Evolutionary conservation across 2,888 invertebrate genomes (phyloP), one percentile per base, ranked within the genome.

Genomic region (Cremastinae sp.): DNA sequence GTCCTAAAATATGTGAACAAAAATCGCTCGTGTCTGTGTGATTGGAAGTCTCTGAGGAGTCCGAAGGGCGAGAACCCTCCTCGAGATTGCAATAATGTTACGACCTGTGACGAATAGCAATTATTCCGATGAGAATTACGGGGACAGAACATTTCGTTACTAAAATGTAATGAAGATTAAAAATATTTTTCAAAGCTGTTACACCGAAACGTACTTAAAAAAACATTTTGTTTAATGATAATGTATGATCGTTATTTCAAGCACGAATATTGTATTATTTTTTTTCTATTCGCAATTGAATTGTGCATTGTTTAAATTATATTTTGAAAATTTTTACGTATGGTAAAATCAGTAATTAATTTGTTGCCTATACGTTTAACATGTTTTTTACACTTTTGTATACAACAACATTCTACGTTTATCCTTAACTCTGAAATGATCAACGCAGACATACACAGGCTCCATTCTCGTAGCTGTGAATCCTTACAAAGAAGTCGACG

Each of bases 381-480:
- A 28, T 28, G 5, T 28, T 28, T 28, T 28, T 28, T 5, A 3
- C 28, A 28, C 28, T 3, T 35, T 45, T 66, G 20, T 18, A 8
- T 1, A 18, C 20, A 1, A 20, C 55, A 56, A 18, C 16, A 16
- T n/a, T n/a, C n/a, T n/a, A n/a, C n/a, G 5, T 28, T 62, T 20
- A 53, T 59, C 74, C 78, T 79, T 79, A 45, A 78, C 74, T 68
- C 61, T 58, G 10, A 72, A 55, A 74, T 66, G 43, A 28, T 69
- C 69, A 58, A 69, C 76, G 88, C 92, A 97, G 97, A 97, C 97
- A 74, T 97, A 97, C 91, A 96, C 97, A 71, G 97, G 97, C 83
- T 96, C 96, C 75, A 97, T 97, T 90, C 92, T 97, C 87, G 95
- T 97, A 84, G 97, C 97, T 84, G 97, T 97, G 83, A 97, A 97